Percentiles rank a stretch among this genome's conserved stretches.
Evolutionary conservation across 2,113 vertebrate genomes (phyloP).

Genomic region (Carassius gibelio): DNA sequence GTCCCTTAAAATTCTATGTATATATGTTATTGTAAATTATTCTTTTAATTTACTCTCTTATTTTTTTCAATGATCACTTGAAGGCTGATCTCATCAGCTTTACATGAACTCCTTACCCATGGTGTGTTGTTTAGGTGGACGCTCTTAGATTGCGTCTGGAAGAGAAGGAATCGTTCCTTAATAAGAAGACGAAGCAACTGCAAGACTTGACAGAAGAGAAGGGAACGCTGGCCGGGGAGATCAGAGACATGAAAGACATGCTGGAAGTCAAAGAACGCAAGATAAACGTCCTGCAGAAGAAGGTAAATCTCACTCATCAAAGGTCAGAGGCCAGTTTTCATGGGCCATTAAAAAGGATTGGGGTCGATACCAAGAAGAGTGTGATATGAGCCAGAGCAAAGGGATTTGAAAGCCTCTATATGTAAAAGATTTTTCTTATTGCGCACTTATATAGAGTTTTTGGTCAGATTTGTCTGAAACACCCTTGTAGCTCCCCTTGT

Average conservation of each 20-base stretch:
- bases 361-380: not conserved
- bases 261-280: constrained; percentile 98
- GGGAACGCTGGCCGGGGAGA: constrained; percentile 94
- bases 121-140: constrained; percentile 83
- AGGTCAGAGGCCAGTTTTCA: constrained; percentile 8
- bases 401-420: not conserved
- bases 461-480: not conserved
- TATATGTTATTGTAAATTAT: too few species aligned
- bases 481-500: not conserved
- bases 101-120: too few species aligned
- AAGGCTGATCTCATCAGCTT: not conserved
- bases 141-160: constrained; percentile 93
- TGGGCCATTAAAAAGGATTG: not conserved
- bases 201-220: constrained; percentile 99
- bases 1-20: too few species aligned
- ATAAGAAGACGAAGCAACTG: constrained; percentile 98
- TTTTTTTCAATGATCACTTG: not conserved
- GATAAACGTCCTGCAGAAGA: constrained; percentile 98
- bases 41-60: not conserved
- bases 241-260: constrained; percentile 99
- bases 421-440: not conserved
- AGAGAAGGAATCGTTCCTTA: constrained; percentile 97
- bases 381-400: not conserved
- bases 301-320: constrained; percentile 75
- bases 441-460: not conserved